Conservation (phyloP, 2,888 invertebrate genomes). For the Cephus spinipes region DNA sequence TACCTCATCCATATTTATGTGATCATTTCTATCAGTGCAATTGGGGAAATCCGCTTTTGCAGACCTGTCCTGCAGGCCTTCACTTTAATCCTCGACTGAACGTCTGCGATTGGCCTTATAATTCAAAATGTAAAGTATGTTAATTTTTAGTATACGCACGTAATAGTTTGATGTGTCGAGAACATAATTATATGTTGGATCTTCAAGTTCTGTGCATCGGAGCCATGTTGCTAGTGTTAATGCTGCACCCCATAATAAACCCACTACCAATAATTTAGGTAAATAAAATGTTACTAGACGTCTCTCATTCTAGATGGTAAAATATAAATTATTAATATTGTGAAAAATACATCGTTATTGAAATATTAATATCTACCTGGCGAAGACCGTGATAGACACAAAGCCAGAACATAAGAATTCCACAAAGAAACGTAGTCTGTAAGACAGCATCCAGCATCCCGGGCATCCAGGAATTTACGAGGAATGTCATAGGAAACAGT, state of each 20-base stretch:
- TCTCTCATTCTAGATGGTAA: slow-evolving; percentile 81
- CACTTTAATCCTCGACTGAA: slow-evolving; percentile 28
- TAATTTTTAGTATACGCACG: slow-evolving; percentile 69
- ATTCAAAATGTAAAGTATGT: slow-evolving; percentile 30
- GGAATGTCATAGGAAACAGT: slow-evolving; percentile 89
- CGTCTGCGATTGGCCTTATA: slow-evolving; percentile 37
- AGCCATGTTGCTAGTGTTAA: slow-evolving; percentile 91
- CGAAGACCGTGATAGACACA: slow-evolving; percentile 95
- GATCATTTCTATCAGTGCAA: slow-evolving; percentile 37
- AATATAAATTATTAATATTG: not conserved
- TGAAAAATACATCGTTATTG: not conserved
- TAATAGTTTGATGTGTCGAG: slow-evolving; percentile 86
- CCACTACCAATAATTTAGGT: slow-evolving; percentile 89
- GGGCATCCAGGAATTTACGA: slow-evolving; percentile 90
- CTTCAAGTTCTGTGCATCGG: slow-evolving; percentile 86
- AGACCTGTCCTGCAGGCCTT: slow-evolving; percentile 31
- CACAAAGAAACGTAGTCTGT: slow-evolving; percentile 90
- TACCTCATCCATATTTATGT: slow-evolving; percentile 33
- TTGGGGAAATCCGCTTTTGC: slow-evolving; percentile 30
- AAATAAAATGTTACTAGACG: slow-evolving; percentile 88
- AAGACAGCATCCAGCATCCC: slow-evolving; percentile 92
- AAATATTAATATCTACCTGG: slow-evolving; percentile 72
- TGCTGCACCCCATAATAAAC: slow-evolving; percentile 87
- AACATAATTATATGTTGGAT: slow-evolving; percentile 93
- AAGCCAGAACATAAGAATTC: slow-evolving; percentile 92